Percentiles rank a stretch among this genome's conserved stretches.
Evolutionary conservation across 2,888 invertebrate species (phyloP).

Genomic region (Muschampia plurimacula): DNA sequence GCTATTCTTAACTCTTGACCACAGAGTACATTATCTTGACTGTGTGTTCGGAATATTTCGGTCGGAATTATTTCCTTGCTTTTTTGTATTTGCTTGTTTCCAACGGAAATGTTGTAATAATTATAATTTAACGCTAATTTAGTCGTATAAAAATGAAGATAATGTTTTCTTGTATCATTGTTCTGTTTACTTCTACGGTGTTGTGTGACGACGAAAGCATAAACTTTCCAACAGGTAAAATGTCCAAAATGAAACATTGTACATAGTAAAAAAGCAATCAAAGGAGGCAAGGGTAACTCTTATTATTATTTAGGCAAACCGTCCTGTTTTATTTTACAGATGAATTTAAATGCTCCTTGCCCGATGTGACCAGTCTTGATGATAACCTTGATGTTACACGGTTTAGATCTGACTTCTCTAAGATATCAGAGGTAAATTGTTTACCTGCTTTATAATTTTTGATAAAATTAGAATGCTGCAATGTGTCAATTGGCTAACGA

Average conservation of each 20-base stretch:
- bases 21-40: no score
- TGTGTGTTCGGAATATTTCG: no score
- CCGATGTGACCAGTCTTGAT: slow-evolving; percentile 76
- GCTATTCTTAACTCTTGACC: no score
- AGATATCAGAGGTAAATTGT: slow-evolving; percentile 74
- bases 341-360: slow-evolving; percentile 78
- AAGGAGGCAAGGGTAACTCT: neutral
- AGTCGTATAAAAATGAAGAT: neutral
- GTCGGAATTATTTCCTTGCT: no score
- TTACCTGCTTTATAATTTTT: neutral
- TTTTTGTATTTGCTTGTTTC: no score
- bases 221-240: slow-evolving; percentile 56
- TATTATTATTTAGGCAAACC: neutral
- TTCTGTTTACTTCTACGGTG: slow-evolving; percentile 50
- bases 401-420: slow-evolving; percentile 77
- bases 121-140: no score
- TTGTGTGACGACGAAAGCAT: slow-evolving; percentile 53
- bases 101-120: no score
- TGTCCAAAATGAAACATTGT: neutral
- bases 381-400: slow-evolving; percentile 71
- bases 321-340: slow-evolving; percentile 58
- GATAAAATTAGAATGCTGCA: neutral
- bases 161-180: slow-evolving; percentile 39
- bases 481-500: no score
- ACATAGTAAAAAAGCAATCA: neutral